These are phyloP conservation scores for Cerceris ruficornis DNA, from an alignment of 2,888 invertebrate species.

Conservation along the genomic window DNA sequence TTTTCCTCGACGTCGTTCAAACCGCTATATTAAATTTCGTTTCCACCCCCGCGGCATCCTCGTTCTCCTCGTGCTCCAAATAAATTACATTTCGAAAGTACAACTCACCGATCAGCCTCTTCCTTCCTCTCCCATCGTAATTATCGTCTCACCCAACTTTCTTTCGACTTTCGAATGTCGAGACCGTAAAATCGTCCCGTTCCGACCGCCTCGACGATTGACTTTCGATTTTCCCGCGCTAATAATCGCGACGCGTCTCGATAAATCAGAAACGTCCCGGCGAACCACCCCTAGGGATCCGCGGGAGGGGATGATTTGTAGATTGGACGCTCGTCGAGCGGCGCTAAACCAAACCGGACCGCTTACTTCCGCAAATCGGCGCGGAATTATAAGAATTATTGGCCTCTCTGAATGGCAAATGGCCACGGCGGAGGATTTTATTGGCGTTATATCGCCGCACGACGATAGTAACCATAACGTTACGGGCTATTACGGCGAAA, in stretches of 20 bases:
- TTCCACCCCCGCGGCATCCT: too few relatives aligned
- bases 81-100: too few relatives aligned
- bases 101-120: too few relatives aligned
- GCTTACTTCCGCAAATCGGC: conserved; percentile 64
- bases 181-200: background rate
- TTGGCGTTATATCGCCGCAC: conserved; percentile 45
- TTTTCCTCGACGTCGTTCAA: background rate
- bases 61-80: too few relatives aligned
- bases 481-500: conserved; percentile 39
- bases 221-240: conserved; percentile 46
- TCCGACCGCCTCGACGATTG: background rate
- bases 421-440: conserved; percentile 59
- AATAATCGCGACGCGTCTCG: conserved; percentile 55
- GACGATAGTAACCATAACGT: conserved; percentile 41
- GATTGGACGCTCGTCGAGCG: conserved; percentile 43
- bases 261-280: conserved; percentile 56
- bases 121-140: too few relatives aligned
- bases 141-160: too few relatives aligned
- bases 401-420: conserved; percentile 60
- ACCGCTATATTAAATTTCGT: background rate
- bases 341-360: conserved; percentile 63
- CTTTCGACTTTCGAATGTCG: background rate
- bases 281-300: conserved; percentile 44
- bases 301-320: conserved; percentile 56
- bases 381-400: conserved; percentile 66